Percentiles rank a stretch among this genome's conserved stretches.
These are phyloP conservation scores for Ceriagrion tenellum DNA, from an alignment of 2,888 invertebrate genomes.

Conservation along the genomic window DNA sequence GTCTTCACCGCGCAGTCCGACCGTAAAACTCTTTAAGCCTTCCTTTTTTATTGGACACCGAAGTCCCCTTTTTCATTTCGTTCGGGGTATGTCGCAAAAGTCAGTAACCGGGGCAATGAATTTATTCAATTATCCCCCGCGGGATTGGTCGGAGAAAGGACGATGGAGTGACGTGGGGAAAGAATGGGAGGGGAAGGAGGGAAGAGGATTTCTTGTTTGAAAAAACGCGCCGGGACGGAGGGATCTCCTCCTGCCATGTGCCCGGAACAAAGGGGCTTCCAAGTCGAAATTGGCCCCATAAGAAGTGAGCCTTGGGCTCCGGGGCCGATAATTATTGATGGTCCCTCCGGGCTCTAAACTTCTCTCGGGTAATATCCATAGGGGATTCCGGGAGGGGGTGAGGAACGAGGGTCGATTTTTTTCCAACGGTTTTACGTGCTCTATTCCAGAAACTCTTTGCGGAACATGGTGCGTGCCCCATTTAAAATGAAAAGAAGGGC, in stretches of 20 bases:
- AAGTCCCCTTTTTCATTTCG: constrained; percentile 7
- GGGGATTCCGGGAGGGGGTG: neutral
- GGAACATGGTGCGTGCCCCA: neutral
- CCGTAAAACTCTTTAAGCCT: constrained; percentile 15
- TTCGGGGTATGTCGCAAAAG: neutral
- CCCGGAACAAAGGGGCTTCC: neutral
- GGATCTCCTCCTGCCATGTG: neutral
- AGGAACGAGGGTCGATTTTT: neutral
- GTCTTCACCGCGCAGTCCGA: neutral
- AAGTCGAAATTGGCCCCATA: neutral
- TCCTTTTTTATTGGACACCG: neutral
- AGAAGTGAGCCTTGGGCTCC: neutral
- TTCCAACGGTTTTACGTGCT: neutral
- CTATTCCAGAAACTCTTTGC: neutral
- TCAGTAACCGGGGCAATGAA: constrained; percentile 36
- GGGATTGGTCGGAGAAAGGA: neutral
- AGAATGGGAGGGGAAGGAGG: neutral
- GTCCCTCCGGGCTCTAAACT: neutral
- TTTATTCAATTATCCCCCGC: constrained; percentile 18
- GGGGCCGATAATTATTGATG: constrained; percentile 36
- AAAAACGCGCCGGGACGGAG: neutral
- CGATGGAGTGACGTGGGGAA: neutral
- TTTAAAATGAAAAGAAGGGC: neutral
- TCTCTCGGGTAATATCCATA: neutral
- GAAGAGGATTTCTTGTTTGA: neutral